phyloP scores from a whole-genome alignment of 2,797 vertebrate species.

The Falco naumanni region DNA sequence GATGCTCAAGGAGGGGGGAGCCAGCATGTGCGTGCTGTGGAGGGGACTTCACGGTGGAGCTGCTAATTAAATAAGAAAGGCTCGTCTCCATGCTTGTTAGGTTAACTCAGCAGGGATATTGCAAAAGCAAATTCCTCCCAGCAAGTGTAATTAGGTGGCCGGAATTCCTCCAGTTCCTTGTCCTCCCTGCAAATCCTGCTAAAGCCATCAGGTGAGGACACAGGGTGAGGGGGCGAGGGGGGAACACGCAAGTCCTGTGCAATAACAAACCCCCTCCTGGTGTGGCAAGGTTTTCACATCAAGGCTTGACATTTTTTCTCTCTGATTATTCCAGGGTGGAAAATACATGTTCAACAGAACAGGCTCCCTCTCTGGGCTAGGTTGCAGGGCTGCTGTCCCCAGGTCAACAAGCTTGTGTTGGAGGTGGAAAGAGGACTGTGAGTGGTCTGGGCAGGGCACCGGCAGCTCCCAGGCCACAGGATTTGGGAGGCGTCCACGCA shows the following conservation, averaged over 20 bases:
- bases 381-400: background rate
- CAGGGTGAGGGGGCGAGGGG: background rate
- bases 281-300: conserved; percentile 20
- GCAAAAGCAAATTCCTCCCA: conserved; percentile 61
- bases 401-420: fast-evolving
- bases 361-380: background rate
- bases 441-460: background rate
- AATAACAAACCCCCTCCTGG: background rate
- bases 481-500: background rate
- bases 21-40: background rate
- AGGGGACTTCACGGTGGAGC: conserved; percentile 11
- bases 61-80: conserved; percentile 48
- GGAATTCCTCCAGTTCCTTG: conserved; percentile 77
- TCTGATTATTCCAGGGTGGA: conserved; percentile 43
- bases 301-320: background rate
- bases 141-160: conserved; percentile 57
- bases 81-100: conserved; percentile 20
- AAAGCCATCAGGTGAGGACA: conserved; percentile 68
- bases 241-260: background rate
- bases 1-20: background rate
- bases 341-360: background rate
- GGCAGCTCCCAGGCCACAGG: background rate
- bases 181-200: conserved; percentile 46
- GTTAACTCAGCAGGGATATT: conserved; percentile 51
- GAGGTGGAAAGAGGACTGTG: background rate